Percentiles rank a stretch among this genome's conserved stretches.
Evolutionary conservation across 1,140 invertebrate genomes (phyloP).

Genomic region (Mactra quadrangularis): DNA sequence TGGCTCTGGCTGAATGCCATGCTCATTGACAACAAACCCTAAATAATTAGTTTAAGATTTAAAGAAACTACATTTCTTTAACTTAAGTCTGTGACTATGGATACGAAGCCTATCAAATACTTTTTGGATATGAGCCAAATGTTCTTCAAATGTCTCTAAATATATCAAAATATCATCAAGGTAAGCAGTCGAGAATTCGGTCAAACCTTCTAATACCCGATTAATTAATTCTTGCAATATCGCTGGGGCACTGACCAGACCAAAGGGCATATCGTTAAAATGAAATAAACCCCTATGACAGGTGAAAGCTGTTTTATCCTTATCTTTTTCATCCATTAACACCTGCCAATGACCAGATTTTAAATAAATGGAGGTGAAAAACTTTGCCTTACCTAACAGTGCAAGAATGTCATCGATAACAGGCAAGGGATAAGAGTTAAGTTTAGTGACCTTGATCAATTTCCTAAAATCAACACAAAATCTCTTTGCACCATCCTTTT

Average conservation of each 20-base stretch:
- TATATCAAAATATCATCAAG: constrained; percentile 18
- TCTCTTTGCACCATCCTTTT: no score
- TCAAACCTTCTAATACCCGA: not conserved
- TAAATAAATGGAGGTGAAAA: constrained; percentile 68
- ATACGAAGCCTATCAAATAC: no score
- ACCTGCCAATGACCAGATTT: no score
- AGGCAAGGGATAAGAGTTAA: constrained; percentile 61
- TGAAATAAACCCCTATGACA: no score
- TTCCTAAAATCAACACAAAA: no score
- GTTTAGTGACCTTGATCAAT: no score
- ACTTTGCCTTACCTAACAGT: constrained; percentile 55
- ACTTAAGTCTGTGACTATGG: not conserved
- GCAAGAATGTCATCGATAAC: no score
- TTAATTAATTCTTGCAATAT: constrained; percentile 8
- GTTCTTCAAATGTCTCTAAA: not conserved
- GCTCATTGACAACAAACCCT: not conserved
- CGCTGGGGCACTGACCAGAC: not conserved
- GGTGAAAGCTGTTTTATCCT: no score
- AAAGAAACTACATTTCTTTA: constrained; percentile 48
- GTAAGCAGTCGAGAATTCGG: not conserved
- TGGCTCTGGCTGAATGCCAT: no score
- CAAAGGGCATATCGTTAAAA: no score
- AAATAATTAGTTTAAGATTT: constrained; percentile 12
- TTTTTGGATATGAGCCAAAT: no score
- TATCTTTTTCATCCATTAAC: no score